Evolutionary conservation across 2,797 vertebrate species (phyloP).

Genomic region (Syndactyla subalaris): DNA sequence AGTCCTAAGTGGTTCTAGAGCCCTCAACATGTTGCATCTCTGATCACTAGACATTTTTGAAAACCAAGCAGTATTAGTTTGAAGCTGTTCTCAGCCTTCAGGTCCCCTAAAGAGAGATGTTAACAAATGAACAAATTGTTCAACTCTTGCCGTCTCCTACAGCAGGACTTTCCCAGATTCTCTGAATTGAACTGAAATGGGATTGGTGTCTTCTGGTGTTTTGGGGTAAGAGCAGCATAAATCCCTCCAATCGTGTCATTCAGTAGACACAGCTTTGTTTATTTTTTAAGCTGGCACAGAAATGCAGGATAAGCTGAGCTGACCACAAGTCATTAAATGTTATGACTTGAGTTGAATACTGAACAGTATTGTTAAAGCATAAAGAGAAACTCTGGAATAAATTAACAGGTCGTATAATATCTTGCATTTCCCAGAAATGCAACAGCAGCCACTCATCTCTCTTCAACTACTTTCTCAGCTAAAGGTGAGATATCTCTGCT

Average conservation of each 20-base stretch:
- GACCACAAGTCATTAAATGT: slow-evolving; percentile 43
- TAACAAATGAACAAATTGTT: not conserved
- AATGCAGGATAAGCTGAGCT: slow-evolving; percentile 3
- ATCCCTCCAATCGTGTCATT: not conserved
- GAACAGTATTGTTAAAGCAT: slow-evolving; percentile 57
- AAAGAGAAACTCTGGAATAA: slow-evolving; percentile 58
- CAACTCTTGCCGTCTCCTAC: not conserved
- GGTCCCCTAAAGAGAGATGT: not conserved
- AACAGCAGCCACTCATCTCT: slow-evolving; percentile 24
- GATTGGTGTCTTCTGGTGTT: not conserved
- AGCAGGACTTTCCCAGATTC: not conserved
- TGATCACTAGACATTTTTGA: not conserved
- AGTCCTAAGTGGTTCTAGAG: too few relatives aligned
- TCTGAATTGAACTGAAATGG: not conserved
- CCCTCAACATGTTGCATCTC: too few relatives aligned
- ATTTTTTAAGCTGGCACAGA: slow-evolving; percentile 30
- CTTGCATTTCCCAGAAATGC: slow-evolving; percentile 55
- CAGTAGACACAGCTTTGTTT: slow-evolving; percentile 32
- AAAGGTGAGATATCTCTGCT: slow-evolving; percentile 39
- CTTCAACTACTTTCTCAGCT: not conserved
- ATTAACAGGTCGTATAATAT: slow-evolving; percentile 43
- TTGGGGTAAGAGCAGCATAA: not conserved
- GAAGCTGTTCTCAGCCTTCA: not conserved
- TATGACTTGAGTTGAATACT: slow-evolving; percentile 51
- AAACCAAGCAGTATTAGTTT: not conserved